Evolutionary conservation across 2,113 vertebrate genomes (phyloP).

Genomic region (Numenius arquata): DNA sequence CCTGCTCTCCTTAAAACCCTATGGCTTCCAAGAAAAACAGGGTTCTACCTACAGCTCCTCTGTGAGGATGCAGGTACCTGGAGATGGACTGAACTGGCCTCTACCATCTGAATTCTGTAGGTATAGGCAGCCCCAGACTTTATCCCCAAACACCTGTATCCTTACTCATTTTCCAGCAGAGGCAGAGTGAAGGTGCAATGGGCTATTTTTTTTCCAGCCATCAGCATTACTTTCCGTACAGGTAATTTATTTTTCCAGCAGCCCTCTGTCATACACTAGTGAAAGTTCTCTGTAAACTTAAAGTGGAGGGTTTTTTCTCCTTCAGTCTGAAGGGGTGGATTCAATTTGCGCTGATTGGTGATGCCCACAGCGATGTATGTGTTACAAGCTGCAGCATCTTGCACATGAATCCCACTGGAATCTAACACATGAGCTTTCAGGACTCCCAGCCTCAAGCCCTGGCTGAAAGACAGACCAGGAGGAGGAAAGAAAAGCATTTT

Average conservation of each 20-base stretch:
- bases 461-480: not conserved
- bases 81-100: not conserved
- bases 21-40: not conserved
- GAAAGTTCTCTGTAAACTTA: not conserved
- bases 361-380: not conserved
- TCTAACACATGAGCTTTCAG: not conserved
- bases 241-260: not conserved
- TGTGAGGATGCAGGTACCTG: not conserved
- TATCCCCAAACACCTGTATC: not conserved
- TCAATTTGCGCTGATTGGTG: not conserved
- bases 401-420: not conserved
- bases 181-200: not conserved
- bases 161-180: not conserved
- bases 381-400: not conserved
- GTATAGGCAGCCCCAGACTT: not conserved
- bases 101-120: not conserved
- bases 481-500: not conserved
- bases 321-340: not conserved
- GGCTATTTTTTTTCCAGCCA: not conserved
- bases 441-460: not conserved
- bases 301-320: not conserved
- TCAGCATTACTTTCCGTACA: not conserved
- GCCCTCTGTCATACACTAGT: not conserved
- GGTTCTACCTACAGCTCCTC: not conserved
- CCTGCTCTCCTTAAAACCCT: not conserved